Conservation (phyloP, 2,888 invertebrate species). For the Himalopsyche anomala region DNA sequence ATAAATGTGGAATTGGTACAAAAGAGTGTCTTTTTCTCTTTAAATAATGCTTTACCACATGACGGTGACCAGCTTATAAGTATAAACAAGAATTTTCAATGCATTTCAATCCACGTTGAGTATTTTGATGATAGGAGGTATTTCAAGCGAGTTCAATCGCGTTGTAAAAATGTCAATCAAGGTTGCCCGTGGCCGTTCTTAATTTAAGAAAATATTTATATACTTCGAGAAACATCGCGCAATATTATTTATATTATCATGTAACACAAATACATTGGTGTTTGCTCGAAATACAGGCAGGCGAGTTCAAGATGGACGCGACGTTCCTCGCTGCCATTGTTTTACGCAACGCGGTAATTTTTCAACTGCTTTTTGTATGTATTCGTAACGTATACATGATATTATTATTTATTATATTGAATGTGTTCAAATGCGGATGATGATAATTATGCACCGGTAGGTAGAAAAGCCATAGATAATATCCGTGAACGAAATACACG, state of each 20-base stretch:
- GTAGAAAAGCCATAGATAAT: conserved; percentile 27
- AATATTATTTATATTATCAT: neutral
- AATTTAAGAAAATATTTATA: neutral
- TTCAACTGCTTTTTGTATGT: neutral
- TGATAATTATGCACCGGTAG: conserved; percentile 17
- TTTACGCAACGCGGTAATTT: conserved; percentile 12
- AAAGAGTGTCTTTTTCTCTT: no score
- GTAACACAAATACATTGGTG: neutral
- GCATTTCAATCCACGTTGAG: no score
- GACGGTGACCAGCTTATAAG: no score
- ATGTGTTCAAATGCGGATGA: conserved; percentile 30
- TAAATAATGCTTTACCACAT: no score
- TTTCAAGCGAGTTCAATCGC: neutral
- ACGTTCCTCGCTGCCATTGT: conserved; percentile 1
- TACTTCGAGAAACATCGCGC: neutral
- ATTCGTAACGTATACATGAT: neutral
- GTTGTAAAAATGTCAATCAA: neutral
- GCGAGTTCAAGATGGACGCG: conserved; percentile 10
- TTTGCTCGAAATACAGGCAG: neutral
- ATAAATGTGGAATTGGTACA: no score
- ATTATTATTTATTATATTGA: conserved; percentile 10
- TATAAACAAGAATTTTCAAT: no score
- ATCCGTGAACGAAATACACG: neutral
- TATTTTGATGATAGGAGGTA: neutral
- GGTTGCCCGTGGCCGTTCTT: neutral